Base-by-base conservation (phyloP, 2,113 vertebrate genomes). In the Eonycteris spelaea region DNA sequence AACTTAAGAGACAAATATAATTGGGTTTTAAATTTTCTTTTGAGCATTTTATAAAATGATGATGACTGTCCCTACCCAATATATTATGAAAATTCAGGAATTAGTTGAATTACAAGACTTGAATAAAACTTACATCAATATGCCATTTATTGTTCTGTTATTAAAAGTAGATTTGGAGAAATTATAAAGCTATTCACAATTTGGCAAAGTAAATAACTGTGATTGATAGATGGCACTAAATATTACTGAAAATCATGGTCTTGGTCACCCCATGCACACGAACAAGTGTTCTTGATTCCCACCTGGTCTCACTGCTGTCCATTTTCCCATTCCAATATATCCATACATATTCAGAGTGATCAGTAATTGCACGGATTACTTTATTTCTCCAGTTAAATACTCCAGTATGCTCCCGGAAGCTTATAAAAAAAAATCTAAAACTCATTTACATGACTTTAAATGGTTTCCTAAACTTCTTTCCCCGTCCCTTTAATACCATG, bases 1-100 rank as follows among this genome's bases (percentile, higher is more conserved):
- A 85, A 89, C 75, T 97, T 97, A 86, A 97, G 98, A 97, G 74
- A 91, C 57, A 93, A 87, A 92, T 87, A 38, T 90, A 96, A 89
- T 40, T 91, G 28, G 22, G 43, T 83, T 97, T 96, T 70, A 26
- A 24, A n/a, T 57, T 93, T 95, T 67, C 74, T 90, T 82, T 91
- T 77, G 65, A 90, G 83, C 15, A 59, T 93, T 91, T 91, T 77
- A 78, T 45, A 71, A 86, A 94, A 75, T 80, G 63, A 90, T 30
- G n/a, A 73, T 40, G 57, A n/a, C 11, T 95, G 1, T 65, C 4
- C 10, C 22, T 84, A 30, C 7, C 75, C 59, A 94, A 48, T 30
- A 89, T 8, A 59, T 5, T 67, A 48, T 61, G 33, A 93, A 91
- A 93, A 57, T 67, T 71, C 35, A 85, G 57, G 75, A 28, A 83